Evolutionary conservation across 2,797 vertebrate genomes (phyloP).

Genomic region (Delichon dasypus): DNA sequence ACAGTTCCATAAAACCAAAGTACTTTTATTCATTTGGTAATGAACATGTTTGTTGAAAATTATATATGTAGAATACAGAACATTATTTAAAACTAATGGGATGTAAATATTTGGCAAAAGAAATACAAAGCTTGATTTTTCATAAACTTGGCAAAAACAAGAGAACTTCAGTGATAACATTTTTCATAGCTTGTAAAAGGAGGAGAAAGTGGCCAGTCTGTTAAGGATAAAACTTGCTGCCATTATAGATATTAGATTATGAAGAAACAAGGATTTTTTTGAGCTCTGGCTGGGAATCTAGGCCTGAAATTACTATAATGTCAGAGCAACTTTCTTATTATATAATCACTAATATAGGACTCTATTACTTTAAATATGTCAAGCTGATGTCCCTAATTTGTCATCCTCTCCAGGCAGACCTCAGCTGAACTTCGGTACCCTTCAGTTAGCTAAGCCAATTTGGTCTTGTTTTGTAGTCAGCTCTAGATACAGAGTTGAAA

Average conservation of each 20-base stretch:
- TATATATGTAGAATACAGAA: background rate
- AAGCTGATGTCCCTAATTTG: background rate
- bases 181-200: background rate
- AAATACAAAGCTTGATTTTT: background rate
- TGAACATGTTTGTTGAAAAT: background rate
- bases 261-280: background rate
- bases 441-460: background rate
- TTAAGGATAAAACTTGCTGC: background rate
- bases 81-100: background rate
- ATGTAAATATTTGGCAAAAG: background rate
- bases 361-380: background rate
- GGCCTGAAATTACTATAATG: background rate
- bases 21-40: background rate
- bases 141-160: background rate
- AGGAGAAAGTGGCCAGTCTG: background rate
- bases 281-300: background rate
- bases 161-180: background rate
- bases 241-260: background rate
- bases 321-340: background rate
- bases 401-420: background rate
- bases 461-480: background rate
- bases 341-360: background rate
- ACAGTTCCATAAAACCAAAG: background rate
- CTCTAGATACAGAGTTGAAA: background rate
- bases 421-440: background rate